These are phyloP conservation scores for Nymphicus hollandicus DNA, from an alignment of 2,113 vertebrate species.

Conservation along the genomic window DNA sequence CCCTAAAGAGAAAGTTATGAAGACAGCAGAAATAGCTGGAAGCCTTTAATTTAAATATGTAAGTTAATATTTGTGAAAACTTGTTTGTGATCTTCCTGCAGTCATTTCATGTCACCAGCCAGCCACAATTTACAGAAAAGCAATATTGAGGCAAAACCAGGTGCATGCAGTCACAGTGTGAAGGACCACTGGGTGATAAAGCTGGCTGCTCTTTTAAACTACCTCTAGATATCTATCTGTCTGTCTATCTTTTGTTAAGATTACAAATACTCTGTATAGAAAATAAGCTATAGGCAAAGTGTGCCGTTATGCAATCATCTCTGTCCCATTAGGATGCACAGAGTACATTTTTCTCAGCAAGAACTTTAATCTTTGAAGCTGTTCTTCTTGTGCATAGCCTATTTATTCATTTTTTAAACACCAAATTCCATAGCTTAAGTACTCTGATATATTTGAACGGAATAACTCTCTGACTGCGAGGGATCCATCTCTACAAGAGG, in stretches of 20 bases:
- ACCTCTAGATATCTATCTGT: not conserved
- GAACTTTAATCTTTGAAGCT: conserved; percentile 13
- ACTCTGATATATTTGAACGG: not conserved
- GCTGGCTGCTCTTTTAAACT: conserved; percentile 21
- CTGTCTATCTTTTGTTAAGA: conserved; percentile 24
- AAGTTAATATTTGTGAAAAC: not conserved
- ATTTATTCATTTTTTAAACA: conserved; percentile 51
- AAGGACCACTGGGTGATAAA: not conserved
- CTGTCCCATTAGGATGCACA: conserved; percentile 6
- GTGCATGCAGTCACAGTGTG: not conserved
- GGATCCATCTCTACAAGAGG: not conserved
- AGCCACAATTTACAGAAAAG: not conserved
- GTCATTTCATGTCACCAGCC: not conserved
- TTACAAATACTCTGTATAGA: conserved; percentile 8
- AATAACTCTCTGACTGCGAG: not conserved
- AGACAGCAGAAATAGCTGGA: not conserved
- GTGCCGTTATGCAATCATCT: conserved; percentile 27
- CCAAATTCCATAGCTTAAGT: conserved; percentile 7
- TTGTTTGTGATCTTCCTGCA: not conserved
- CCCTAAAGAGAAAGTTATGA: not conserved
- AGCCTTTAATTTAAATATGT: conserved; percentile 8
- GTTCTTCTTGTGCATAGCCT: conserved; percentile 7
- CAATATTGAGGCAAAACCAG: not conserved
- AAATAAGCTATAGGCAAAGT: conserved; percentile 24
- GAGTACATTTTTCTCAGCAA: conserved; percentile 46